These are phyloP conservation scores for Trissolcus basalis DNA, from an alignment of 1,140 invertebrate genomes.

Conservation along the genomic window DNA sequence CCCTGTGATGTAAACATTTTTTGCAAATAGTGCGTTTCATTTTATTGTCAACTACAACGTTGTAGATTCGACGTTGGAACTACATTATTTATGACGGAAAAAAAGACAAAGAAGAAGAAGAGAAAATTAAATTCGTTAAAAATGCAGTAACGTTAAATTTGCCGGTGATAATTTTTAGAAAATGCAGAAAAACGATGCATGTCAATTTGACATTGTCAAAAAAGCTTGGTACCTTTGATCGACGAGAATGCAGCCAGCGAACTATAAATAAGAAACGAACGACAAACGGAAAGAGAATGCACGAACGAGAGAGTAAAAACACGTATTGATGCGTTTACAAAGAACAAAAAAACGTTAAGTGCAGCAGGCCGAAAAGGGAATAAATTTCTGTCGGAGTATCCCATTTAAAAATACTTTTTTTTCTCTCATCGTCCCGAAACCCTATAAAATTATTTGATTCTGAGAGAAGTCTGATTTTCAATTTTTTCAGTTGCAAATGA, in stretches of 20 bases:
- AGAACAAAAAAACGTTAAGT: slow-evolving; percentile 28
- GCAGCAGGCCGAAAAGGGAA: slow-evolving; percentile 10
- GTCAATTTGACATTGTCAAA: no score
- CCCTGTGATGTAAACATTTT: slow-evolving; percentile 28
- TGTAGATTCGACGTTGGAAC: background rate
- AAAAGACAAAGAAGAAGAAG: no score
- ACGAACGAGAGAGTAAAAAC: slow-evolving; percentile 18
- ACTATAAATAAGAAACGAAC: slow-evolving; percentile 40
- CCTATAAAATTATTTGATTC: no score
- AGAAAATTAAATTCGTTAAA: no score
- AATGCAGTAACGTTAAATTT: no score
- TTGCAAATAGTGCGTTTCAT: slow-evolving; percentile 13
- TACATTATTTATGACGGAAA: background rate
- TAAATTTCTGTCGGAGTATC: slow-evolving; percentile 9
- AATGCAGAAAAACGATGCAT: slow-evolving; percentile 15
- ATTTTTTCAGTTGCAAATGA: no score
- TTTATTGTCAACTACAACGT: background rate
- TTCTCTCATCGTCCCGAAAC: no score
- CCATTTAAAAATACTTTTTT: no score
- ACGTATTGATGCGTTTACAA: slow-evolving; percentile 30
- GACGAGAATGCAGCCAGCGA: slow-evolving; percentile 19
- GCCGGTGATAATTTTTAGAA: no score
- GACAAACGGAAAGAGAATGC: slow-evolving; percentile 23
- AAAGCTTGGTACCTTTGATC: slow-evolving; percentile 33
- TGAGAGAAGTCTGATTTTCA: no score